Evolutionary conservation across 2,888 invertebrate species (phyloP).

Genomic region (Allygus modestus): DNA sequence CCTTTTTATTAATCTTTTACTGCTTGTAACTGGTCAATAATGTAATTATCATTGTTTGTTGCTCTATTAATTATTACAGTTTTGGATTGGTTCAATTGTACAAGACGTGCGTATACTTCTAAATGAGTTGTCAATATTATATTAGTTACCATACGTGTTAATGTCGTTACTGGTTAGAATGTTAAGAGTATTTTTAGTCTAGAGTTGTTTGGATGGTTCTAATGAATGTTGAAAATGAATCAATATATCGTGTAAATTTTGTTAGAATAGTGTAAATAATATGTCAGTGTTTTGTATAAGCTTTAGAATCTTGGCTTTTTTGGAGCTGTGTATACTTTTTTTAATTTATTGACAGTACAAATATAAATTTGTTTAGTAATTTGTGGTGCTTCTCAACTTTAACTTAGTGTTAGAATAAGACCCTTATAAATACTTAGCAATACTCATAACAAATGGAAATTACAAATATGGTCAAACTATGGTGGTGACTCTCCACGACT

Average conservation of each 20-base stretch:
- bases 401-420: conserved; percentile 33
- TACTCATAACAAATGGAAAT: too few relatives aligned
- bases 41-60: too few relatives aligned
- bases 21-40: too few relatives aligned
- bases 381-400: conserved; percentile 47
- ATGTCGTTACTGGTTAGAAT: conserved; percentile 26
- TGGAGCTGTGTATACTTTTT: not conserved
- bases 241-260: conserved; percentile 38
- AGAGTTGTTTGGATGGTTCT: conserved; percentile 25
- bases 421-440: conserved; percentile 19
- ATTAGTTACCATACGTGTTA: conserved; percentile 6
- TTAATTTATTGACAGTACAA: conserved; percentile 51
- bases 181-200: not conserved
- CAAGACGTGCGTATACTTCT: conserved; percentile 2
- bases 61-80: not conserved
- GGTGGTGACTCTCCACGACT: too few relatives aligned
- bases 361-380: conserved; percentile 41
- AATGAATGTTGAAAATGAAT: conserved; percentile 22
- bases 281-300: conserved; percentile 49
- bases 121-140: conserved; percentile 16
- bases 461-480: too few relatives aligned
- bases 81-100: not conserved
- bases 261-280: conserved; percentile 44
- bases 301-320: not conserved
- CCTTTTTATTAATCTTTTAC: too few relatives aligned